Base-by-base conservation (phyloP, 2,888 invertebrate genomes). In the Salticus scenicus region DNA sequence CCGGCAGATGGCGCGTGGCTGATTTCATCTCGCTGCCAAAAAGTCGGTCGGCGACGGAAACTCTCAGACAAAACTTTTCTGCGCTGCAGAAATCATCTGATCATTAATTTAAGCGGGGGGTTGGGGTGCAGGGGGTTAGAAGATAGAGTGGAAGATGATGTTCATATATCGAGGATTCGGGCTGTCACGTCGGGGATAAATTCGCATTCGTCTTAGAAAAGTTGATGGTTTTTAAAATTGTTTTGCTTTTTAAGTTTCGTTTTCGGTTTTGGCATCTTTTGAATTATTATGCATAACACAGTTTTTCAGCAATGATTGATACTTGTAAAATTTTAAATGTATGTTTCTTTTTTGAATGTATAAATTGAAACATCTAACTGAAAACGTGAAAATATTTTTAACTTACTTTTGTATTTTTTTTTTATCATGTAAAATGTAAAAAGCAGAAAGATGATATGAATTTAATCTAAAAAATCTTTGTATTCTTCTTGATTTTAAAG, bases 1-100 rank as follows among this genome's bases (percentile, higher is more conserved):
- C 77, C 84, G 51, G 73, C 84, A 84, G 84, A 84, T 84, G 84
- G 84, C 84, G 84, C 77, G 83, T 77, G 83, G 72, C 83, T 83
- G 83, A 83, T 83, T 72, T 77, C 67, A 74, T 74, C 69, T 72
- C 64, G 42, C 33, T 74, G 81, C 74, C 67, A 83, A 83, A 83
- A 83, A 67, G 77, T 83, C 83, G 64, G 67, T 47, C 72, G 83
- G 83, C 83, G 83, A 83, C 83, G 72, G 72, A 83, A 80, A 66
- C 66, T 76, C 66, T 72, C 83, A 83, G 77, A 83, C 76, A 51
- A 72, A 77, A 77, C 77, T 77, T 83, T 83, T 83, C 70, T 70
- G 66, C 57, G 37, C 37, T 42, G 64, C 20, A 24, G 37, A 20
- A 24, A 28, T n/a, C 64, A 33, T 73, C 67, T 37, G 82, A 57